Percentiles rank a stretch among this genome's conserved stretches.
These are phyloP conservation scores for Camponotus floridanus DNA, from an alignment of 1,140 invertebrate genomes.

Conservation along the genomic window DNA sequence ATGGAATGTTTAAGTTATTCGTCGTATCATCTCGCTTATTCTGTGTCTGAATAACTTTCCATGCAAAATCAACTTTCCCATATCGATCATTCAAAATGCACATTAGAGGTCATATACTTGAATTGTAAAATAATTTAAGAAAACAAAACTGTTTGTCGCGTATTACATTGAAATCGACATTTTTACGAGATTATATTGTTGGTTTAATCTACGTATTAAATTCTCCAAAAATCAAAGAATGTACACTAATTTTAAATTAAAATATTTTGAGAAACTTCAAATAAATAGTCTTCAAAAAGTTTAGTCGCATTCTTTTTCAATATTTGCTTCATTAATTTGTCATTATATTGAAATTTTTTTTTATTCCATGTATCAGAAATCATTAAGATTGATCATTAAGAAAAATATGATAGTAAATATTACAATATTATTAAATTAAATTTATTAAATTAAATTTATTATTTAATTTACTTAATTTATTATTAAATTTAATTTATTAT, in stretches of 20 bases:
- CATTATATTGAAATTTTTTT: neutral
- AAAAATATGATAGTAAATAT: neutral
- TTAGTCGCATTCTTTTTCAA: neutral
- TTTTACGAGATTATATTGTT: neutral
- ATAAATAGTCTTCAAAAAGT: neutral
- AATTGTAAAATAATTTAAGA: slow-evolving; percentile 18
- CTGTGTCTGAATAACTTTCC: slow-evolving; percentile 48
- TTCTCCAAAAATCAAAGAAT: neutral
- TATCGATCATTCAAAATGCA: slow-evolving; percentile 38
- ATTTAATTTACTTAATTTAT: neutral
- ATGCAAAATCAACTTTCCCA: slow-evolving; percentile 50
- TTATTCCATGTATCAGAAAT: slow-evolving; percentile 7
- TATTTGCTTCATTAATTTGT: neutral
- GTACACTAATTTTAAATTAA: neutral
- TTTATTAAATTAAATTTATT: too few relatives aligned
- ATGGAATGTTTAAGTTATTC: slow-evolving; percentile 53
- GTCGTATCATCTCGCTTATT: slow-evolving; percentile 40
- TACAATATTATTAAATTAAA: too few relatives aligned
- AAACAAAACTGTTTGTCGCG: slow-evolving; percentile 13
- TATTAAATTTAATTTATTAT: too few relatives aligned
- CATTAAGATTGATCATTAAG: too few relatives aligned
- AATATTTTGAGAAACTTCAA: neutral
- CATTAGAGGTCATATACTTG: neutral
- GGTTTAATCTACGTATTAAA: neutral
- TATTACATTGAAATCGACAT: neutral